Evolutionary conservation across 2,888 invertebrate genomes (phyloP).

Genomic region (Schizaphis graminum): DNA sequence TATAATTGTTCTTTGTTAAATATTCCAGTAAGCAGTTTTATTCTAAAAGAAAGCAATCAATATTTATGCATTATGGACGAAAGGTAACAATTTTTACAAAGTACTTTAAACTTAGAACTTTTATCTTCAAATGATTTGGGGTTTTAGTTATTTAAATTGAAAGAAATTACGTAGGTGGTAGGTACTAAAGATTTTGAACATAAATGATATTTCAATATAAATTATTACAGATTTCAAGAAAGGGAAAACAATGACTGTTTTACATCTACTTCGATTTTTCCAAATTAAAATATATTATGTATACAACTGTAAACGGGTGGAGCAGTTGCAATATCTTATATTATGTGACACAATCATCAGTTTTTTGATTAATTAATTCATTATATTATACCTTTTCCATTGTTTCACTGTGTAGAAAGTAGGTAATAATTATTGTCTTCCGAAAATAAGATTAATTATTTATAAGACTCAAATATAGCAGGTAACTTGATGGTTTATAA

Average conservation of each 20-base stretch:
- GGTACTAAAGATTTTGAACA: background rate
- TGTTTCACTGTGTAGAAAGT: conserved; percentile 49
- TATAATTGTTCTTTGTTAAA: background rate
- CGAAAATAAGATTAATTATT: conserved; percentile 52
- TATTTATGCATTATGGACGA: background rate
- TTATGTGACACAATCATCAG: conserved; percentile 1
- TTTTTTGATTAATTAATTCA: conserved; percentile 50
- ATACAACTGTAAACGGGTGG: background rate
- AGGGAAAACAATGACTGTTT: background rate
- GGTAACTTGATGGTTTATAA: conserved; percentile 1
- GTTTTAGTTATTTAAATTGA: background rate
- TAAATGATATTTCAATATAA: background rate
- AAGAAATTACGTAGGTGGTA: background rate
- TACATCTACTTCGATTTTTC: background rate
- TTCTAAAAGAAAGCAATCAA: background rate
- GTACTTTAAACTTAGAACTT: background rate
- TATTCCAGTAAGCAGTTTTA: background rate
- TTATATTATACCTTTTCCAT: conserved; percentile 19
- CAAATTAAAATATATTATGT: background rate
- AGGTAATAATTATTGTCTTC: conserved; percentile 12
- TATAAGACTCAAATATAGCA: background rate
- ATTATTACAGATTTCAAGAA: background rate
- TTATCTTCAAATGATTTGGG: background rate
- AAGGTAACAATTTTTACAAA: background rate
- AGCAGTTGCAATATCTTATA: background rate